Base-by-base conservation (phyloP, 2,113 vertebrate species). In the Protobothrops mucrosquamatus region DNA sequence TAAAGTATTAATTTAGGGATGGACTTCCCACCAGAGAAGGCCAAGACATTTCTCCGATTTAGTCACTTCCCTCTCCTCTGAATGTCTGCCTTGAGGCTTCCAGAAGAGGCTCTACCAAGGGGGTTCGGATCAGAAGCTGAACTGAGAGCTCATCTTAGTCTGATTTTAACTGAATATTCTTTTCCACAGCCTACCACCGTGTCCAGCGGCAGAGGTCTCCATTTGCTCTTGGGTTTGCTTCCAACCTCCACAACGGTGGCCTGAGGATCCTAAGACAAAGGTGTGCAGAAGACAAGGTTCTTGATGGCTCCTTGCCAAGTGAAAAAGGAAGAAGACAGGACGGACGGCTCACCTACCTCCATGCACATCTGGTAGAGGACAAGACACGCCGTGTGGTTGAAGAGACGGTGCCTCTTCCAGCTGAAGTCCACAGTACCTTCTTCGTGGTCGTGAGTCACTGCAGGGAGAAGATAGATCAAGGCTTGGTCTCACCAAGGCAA, bases 281-380 rank as follows among this genome's bases (percentile, higher is more conserved):
- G 74, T 29, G 95, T 95, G 94, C 85, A 95, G 34, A n/a, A 89
- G 55, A 24, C n/a, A 34, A 39, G 8, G 54, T 12, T 43, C 20
- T 57, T 46, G 29, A 61, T 23, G 18, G 10, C 2, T 20, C 56
- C 15, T 43, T 12, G 34, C 34, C 1, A 48, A 8, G 29, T 48
- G n/a, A 34, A 39, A n/a, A n/a, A 24, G 2, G 46, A 0, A n/a
- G 24, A 3, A 8, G 46, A 18, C 2, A n/a, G 56, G 34, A 2
- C 26, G 18, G 12, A 0, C 1, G 2, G 59, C 8, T 5, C 48
- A 23, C 97, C 74, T 96, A 99, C 99, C 99, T 99, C 99, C 99
- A 99, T 98, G 93, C 99, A 99, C 93, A 99, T 98, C 92, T 99
- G 99, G 96, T 99, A 99, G 69, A 99, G 98, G 90, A 99, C 99